Evolutionary conservation across 2,888 invertebrate species (phyloP), one percentile per base, ranked within the genome.

Genomic region (Gortyna flavago): DNA sequence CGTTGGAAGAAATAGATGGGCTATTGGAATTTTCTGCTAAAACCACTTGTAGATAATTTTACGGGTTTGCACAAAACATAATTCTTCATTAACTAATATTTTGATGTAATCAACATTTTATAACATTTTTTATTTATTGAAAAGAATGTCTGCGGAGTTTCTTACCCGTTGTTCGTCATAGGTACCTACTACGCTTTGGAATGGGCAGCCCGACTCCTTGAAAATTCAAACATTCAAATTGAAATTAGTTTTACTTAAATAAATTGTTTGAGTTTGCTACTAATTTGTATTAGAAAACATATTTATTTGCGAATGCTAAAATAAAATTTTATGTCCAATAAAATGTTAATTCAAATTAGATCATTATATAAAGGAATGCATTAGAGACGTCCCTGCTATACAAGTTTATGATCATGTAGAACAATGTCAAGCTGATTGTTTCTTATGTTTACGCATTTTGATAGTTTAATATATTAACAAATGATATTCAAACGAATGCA

Each of bases 351-450:
- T 32, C 13, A 41, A 59, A 74, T 65, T 11, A 59, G 21, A 51
- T 65, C n/a, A 21, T 51, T 57, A 51, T 65, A n/a, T 74, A 41
- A 74, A 74, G 18, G 0, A 74, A 51, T 59, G 54, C 2, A 73
- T 59, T 51, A 59, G 16, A 57, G 44, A 25, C 8, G 29, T 41
- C 41, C n/a, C n/a, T 41, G 18, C 51, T 35, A 35, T 75, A 75
- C 71, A 84, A 75, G 1, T 71, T 79, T 77, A 80, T 66, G 75
- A 77, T 59, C 51, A 25, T 76, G 75, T 77, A 71, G 29, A 72
- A 73, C 75, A 82, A 78, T 72, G 38, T 69, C 16, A 38, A 67
- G 18, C 25, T 29, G 65, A 73, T 64, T 0, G 41, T n/a, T 66
- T 71, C 8, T 13, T 41, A 61, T 86, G 68, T 85, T 80, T 29